Evolutionary conservation across 2,797 vertebrate species (phyloP).

Genomic region (Alfaro cultratus): DNA sequence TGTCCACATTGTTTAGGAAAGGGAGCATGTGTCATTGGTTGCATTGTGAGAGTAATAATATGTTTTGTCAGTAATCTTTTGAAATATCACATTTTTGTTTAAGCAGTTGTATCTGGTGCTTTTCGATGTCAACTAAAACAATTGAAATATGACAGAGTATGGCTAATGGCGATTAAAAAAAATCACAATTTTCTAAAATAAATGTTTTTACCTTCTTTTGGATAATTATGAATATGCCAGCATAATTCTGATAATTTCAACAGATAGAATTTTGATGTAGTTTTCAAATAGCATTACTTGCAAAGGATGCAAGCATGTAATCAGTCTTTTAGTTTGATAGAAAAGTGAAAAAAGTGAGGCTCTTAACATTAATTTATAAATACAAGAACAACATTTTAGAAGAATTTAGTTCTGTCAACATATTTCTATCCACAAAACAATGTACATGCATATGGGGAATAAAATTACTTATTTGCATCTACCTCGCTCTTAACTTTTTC

Average conservation of each 20-base stretch:
- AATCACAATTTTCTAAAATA: neutral
- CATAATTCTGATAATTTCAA: neutral
- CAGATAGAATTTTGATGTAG: neutral
- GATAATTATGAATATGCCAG: neutral
- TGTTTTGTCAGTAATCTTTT: neutral
- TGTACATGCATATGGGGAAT: conserved; percentile 2
- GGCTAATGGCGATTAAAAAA: neutral
- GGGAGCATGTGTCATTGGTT: neutral
- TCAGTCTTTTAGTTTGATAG: conserved; percentile 9
- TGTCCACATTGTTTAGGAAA: neutral
- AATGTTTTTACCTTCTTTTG: neutral
- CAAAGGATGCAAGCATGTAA: neutral
- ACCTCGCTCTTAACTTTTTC: conserved; percentile 2
- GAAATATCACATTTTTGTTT: neutral
- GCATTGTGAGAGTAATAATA: neutral
- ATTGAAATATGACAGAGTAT: neutral
- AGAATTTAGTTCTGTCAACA: neutral
- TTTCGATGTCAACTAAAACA: neutral
- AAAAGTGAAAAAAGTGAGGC: neutral
- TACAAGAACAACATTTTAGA: neutral
- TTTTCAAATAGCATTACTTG: neutral
- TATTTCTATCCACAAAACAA: neutral
- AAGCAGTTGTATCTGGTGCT: neutral
- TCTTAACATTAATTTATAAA: neutral
- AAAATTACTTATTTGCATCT: neutral